Evolutionary conservation across 2,797 vertebrate species (phyloP), one percentile per base, ranked within the genome.

Genomic region (Silurus lanzhouensis): DNA sequence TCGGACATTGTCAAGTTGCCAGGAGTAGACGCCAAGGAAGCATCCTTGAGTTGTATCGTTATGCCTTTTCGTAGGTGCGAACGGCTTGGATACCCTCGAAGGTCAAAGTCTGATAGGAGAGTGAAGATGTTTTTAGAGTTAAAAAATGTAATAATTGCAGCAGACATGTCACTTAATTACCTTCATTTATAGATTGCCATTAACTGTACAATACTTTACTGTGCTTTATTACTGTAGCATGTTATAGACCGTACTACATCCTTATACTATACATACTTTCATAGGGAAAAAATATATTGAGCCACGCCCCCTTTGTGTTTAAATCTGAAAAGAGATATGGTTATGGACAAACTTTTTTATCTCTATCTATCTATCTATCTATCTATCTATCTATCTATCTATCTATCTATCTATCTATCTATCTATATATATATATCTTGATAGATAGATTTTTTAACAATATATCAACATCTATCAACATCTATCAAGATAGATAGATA

Each of bases 11-110:
- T 90, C 90, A 93, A 93, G 87, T 92, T 88, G 91, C 89, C 87
- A 92, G 93, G 91, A 91, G 90, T 89, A 84, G 87, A 85, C 88
- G 87, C 48, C 48, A 52, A 52, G 48, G 88, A 90, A 84, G 84
- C 77, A 46, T 83, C 58, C 15, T 14, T 63, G 63, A 3, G 68
- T 70, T 25, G 71, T n/a, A 58, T 67, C 77, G 14, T 94, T 96
- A 99, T 3, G 96, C 97, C 92, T 98, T 99, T 92, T 99, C 98
- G 66, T 98, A 99, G 2, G 96, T 96, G 83, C 97, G 97, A 84
- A 98, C 94, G 1, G 97, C 96, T 91, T 97, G 93, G 88, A 97
- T 93, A 44, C 97, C 97, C 75, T 96, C 96, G 89, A 95, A 98
- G 67, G 93, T 96, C 87, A 99, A 94, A 80, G 96, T 98, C 98